phyloP scores from a whole-genome alignment of 1,140 invertebrate genomes.

The Caenorhabditis brenneri region DNA sequence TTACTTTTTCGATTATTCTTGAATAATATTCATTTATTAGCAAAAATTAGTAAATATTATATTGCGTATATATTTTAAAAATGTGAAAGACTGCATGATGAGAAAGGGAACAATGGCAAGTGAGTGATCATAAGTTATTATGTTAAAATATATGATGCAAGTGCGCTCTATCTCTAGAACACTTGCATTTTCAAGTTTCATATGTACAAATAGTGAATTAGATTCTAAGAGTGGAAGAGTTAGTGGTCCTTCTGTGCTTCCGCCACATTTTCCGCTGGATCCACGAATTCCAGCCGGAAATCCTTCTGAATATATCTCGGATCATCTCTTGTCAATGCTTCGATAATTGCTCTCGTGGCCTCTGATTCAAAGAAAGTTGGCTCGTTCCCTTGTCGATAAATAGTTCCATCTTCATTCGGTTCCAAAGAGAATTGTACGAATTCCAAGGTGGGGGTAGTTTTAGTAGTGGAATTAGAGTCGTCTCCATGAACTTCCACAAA shows the following conservation, averaged over 20 bases:
- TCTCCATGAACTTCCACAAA: slow-evolving; percentile 16
- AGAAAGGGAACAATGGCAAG: slow-evolving; percentile 29
- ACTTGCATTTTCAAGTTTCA: not conserved
- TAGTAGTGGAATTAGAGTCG: not conserved
- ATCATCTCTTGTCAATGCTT: slow-evolving; percentile 31
- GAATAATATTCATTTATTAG: not conserved
- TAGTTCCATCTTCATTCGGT: not conserved
- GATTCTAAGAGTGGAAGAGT: not conserved
- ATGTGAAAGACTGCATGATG: not conserved
- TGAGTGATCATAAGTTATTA: slow-evolving; percentile 27
- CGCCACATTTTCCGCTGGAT: not conserved
- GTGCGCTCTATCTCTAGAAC: not conserved
- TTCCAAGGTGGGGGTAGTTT: not conserved
- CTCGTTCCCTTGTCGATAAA: not conserved
- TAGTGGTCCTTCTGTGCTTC: too few species aligned
- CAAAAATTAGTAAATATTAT: not conserved
- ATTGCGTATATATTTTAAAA: not conserved
- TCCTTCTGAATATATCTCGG: slow-evolving; percentile 34
- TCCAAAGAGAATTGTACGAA: slow-evolving; percentile 10
- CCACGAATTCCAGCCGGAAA: slow-evolving; percentile 14
- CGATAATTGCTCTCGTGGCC: slow-evolving; percentile 11
- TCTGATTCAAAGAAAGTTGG: slow-evolving; percentile 19
- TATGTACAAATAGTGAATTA: not conserved
- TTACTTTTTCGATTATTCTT: not conserved
- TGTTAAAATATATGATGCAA: not conserved